phyloP scores from a whole-genome alignment of 2,888 invertebrate genomes.

The Ephialtes manifestator region DNA sequence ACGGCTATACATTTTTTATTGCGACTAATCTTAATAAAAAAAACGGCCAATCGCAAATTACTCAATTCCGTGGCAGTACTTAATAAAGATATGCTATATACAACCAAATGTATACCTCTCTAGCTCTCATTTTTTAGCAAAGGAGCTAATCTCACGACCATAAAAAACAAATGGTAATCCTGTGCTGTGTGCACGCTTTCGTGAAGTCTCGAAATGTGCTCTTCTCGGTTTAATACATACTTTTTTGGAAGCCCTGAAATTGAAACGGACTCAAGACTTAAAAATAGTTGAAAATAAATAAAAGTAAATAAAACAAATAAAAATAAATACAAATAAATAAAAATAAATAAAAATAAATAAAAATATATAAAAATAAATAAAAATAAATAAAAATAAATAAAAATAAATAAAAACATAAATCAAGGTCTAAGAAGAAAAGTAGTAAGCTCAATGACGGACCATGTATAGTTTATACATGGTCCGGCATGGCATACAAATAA shows the following conservation, averaged over 20 bases:
- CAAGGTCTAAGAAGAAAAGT: not conserved
- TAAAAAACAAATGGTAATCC: slow-evolving; percentile 64
- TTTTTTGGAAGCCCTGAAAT: slow-evolving; percentile 22
- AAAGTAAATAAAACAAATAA: slow-evolving; percentile 10
- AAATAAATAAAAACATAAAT: slow-evolving; percentile 9
- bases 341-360: too few species aligned
- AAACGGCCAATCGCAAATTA: slow-evolving; percentile 35
- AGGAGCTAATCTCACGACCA: slow-evolving; percentile 61
- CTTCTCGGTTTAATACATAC: slow-evolving; percentile 14
- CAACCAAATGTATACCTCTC: not conserved
- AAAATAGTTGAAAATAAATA: not conserved
- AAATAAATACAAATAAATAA: too few species aligned
- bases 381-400: too few species aligned
- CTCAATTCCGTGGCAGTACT: slow-evolving; percentile 65
- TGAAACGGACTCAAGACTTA: not conserved
- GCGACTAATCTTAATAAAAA: not conserved
- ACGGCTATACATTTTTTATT: not conserved
- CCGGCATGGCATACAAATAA: too few species aligned
- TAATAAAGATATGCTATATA: slow-evolving; percentile 58
- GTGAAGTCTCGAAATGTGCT: slow-evolving; percentile 24
- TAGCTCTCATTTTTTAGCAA: slow-evolving; percentile 38
- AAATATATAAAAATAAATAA: too few species aligned
- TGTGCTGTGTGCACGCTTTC: not conserved
- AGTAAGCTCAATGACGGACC: slow-evolving; percentile 8
- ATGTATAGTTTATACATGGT: slow-evolving; percentile 25